These are phyloP conservation scores for Coregonus clupeaformis DNA, from an alignment of 2,113 vertebrate species.

Conservation along the genomic window DNA sequence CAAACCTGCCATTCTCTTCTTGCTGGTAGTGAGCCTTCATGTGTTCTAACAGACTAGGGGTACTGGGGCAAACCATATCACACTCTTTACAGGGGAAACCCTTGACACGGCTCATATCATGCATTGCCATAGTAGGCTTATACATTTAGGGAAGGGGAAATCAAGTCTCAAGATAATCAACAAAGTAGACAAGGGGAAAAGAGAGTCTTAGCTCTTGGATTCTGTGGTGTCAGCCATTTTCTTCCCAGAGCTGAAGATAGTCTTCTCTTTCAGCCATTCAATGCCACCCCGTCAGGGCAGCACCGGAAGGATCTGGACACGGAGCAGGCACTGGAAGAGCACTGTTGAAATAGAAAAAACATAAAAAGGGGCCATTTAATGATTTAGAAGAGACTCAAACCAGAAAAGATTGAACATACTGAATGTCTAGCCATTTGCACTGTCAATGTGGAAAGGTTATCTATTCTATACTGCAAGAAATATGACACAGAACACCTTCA, in stretches of 20 bases:
- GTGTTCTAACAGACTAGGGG: constrained; percentile 76
- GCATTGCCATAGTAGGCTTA: constrained; percentile 77
- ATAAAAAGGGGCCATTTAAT: neutral
- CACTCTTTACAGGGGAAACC: constrained; percentile 79
- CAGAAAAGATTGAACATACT: too few species aligned
- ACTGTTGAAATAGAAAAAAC: neutral
- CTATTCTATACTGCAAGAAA: too few species aligned
- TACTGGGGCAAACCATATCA: constrained; percentile 77
- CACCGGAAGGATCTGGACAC: constrained; percentile 40
- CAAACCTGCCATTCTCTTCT: constrained; percentile 77
- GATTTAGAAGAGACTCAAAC: neutral
- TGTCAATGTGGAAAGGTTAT: too few species aligned
- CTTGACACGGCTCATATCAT: constrained; percentile 78
- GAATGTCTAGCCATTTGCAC: too few species aligned
- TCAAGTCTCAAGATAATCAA: constrained; percentile 68
- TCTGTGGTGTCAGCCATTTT: constrained; percentile 57
- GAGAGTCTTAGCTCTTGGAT: constrained; percentile 65
- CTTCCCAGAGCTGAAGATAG: constrained; percentile 41
- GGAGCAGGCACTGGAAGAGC: neutral
- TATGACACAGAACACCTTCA: too few species aligned
- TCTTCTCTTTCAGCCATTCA: constrained; percentile 38
- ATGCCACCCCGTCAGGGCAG: constrained; percentile 47
- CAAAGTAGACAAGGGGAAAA: constrained; percentile 58
- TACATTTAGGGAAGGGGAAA: constrained; percentile 52
- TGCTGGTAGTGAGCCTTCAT: constrained; percentile 75